Conservation (phyloP, 2,113 vertebrate genomes). For the Equus quagga region DNA sequence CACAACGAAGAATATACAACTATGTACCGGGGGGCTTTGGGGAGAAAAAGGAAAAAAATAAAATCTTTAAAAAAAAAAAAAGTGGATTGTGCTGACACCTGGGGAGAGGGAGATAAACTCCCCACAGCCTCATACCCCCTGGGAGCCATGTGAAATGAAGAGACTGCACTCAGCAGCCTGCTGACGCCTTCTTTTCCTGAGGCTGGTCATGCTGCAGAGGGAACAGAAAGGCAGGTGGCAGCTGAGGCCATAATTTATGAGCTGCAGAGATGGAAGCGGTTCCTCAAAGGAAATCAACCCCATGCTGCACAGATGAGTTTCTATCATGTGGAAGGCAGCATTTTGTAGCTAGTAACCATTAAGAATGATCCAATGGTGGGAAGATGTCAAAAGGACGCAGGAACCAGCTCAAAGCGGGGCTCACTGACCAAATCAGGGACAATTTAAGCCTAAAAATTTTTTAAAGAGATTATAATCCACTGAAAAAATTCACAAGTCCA, state of each 20-base stretch:
- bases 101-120: not conserved
- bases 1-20: too few relatives aligned
- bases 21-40: too few relatives aligned
- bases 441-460: not conserved
- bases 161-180: not conserved
- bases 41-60: too few relatives aligned
- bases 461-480: not conserved
- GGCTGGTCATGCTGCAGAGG: not conserved
- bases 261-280: not conserved
- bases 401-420: not conserved
- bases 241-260: not conserved
- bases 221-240: constrained; percentile 17
- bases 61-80: not conserved
- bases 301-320: not conserved
- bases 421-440: not conserved
- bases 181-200: not conserved
- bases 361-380: not conserved
- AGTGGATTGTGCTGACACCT: not conserved
- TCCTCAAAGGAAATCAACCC: not conserved
- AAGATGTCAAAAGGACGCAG: not conserved
- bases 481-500: constrained; percentile 19
- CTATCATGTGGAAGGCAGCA: not conserved
- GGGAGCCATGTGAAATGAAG: not conserved
- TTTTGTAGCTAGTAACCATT: not conserved
- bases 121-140: too few relatives aligned